These are phyloP conservation scores for Alligator sinensis DNA, from an alignment of 2,113 vertebrate species.

Conservation along the genomic window DNA sequence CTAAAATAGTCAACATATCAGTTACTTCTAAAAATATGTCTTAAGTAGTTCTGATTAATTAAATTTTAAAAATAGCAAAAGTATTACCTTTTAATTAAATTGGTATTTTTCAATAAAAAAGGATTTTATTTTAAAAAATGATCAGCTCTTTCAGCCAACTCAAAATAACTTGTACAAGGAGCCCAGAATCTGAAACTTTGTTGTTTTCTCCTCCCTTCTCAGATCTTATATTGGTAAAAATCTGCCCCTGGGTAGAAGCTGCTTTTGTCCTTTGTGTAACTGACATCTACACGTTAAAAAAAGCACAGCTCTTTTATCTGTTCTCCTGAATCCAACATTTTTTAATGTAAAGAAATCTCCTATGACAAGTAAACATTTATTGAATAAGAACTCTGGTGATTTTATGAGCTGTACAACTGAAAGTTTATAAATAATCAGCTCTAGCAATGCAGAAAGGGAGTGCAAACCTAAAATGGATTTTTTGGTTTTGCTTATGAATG, in stretches of 20 bases:
- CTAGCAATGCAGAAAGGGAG: neutral
- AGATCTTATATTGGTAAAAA: constrained; percentile 9
- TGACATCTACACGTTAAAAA: constrained; percentile 51
- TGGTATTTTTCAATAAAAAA: constrained; percentile 25
- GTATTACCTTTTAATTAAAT: neutral
- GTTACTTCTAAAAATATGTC: neutral
- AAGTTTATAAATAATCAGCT: constrained; percentile 45
- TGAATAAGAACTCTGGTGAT: constrained; percentile 39
- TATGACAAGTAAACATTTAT: constrained; percentile 47
- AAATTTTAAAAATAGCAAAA: neutral
- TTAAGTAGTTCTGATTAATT: neutral
- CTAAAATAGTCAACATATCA: neutral
- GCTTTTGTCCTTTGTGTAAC: neutral
- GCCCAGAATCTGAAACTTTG: neutral
- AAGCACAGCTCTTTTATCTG: neutral
- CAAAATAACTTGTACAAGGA: constrained; percentile 1
- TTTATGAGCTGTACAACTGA: constrained; percentile 36
- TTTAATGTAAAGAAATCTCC: constrained; percentile 44
- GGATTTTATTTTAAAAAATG: constrained; percentile 9
- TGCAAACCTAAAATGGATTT: neutral
- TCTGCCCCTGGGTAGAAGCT: neutral
- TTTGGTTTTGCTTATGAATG: neutral
- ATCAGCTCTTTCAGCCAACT: neutral
- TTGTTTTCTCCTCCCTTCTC: neutral
- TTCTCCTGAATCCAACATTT: constrained; percentile 17